Evolutionary conservation across 2,113 vertebrate genomes (phyloP).

Genomic region (Myiopsitta monachus): DNA sequence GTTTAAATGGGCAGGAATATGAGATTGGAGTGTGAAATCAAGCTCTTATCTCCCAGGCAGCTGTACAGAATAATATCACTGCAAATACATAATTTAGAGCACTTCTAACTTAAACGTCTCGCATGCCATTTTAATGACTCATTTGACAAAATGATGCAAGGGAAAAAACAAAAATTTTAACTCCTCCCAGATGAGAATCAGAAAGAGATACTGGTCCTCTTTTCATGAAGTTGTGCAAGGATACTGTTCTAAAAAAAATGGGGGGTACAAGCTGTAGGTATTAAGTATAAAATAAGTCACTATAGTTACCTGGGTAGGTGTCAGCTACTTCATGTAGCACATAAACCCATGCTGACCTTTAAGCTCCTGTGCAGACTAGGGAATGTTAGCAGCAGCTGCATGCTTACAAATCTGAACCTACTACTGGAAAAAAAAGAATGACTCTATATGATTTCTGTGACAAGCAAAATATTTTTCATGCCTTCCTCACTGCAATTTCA

Average conservation of each 20-base stretch:
- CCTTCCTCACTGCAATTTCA: not conserved
- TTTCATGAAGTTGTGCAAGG: not conserved
- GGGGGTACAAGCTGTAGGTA: not conserved
- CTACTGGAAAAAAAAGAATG: not conserved
- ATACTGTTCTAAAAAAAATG: not conserved
- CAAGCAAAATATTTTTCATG: conserved; percentile 7
- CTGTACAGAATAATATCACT: not conserved
- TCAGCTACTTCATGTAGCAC: not conserved
- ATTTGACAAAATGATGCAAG: conserved; percentile 6
- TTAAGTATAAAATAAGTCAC: not conserved
- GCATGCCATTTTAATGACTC: conserved; percentile 9
- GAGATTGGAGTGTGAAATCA: conserved; percentile 25
- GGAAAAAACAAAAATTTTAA: not conserved
- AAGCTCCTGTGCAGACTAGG: not conserved
- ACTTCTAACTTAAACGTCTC: conserved; percentile 14
- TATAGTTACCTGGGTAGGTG: not conserved
- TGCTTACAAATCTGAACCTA: not conserved
- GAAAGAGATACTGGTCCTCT: not conserved
- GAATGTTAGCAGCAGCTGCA: not conserved
- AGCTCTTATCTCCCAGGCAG: conserved; percentile 1
- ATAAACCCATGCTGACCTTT: not conserved
- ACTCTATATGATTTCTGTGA: not conserved
- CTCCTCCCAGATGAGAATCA: not conserved
- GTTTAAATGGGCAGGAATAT: conserved; percentile 33
- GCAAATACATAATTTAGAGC: conserved; percentile 44